Base-by-base conservation (phyloP, 2,888 invertebrate species). In the Leptopilina syphax region DNA sequence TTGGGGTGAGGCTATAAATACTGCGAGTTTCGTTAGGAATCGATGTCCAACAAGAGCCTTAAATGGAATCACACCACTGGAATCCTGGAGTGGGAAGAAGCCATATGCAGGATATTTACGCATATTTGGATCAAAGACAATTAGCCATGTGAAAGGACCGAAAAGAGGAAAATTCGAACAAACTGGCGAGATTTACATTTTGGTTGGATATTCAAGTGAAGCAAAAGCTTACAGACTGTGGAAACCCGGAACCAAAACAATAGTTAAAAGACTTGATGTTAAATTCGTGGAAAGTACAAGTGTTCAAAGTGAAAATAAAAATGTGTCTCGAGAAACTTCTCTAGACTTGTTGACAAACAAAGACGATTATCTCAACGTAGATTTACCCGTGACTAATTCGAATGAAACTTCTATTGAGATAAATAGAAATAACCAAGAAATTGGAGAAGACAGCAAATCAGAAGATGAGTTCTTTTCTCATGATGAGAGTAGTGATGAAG, bases 161-260 rank as follows among this genome's bases (percentile, higher is more conserved):
- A 24, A 27, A 1, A 41, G 9, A 9, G 27, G 7, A 54, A 81
- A 81, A n/a, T 81, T 81, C 10, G 70, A 79, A 6, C 57, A 78
- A 13, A 79, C 68, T 24, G 77, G 73, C 1, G 63, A 77, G n/a
- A 41, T 50, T 7, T 9, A 13, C 0, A 34, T 63, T 6, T 8
- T 77, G 2, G 79, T 63, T 5, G 18, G 63, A 24, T 63, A 63
- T 24, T 63, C 63, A 18, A 63, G 60, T 0, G 83, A 85, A 47
- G 83, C 86, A 3, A 86, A 86, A 73, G 86, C 87, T 4, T 87
- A 86, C 68, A 24, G 87, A 10, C 79, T 87, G 0, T 86, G 85
- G 85, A 78, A 83, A n/a, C 81, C 77, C 13, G 79, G 81, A 13
- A 80, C 83, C 4, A 82, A 78, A 65, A 84, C 78, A 0, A 76